A percentile compares a stretch with the other conserved stretches of the same genome.
Conservation (phyloP, 2,113 vertebrate species). For the Fregata magnificens region DNA sequence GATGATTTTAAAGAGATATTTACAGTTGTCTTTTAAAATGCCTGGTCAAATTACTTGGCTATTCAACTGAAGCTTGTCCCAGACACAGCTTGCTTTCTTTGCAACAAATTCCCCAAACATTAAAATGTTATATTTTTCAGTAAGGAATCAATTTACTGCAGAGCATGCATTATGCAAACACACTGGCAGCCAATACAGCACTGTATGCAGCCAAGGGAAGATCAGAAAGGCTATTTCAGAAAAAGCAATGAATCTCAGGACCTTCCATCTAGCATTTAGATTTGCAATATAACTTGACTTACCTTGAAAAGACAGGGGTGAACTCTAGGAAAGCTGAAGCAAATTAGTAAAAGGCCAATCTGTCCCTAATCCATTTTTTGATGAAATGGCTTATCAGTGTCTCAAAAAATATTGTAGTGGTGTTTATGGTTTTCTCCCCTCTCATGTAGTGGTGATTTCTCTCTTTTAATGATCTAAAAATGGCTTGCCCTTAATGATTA, state of each 20-base stretch:
- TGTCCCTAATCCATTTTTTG: not conserved
- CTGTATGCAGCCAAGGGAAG: not conserved
- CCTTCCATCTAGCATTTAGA: not conserved
- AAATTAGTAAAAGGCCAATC: not conserved
- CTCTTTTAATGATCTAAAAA: not conserved
- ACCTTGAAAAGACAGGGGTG: not conserved
- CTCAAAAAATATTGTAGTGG: not conserved
- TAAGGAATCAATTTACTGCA: not conserved
- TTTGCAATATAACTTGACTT: not conserved
- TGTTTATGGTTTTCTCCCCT: not conserved
- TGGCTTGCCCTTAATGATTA: not conserved
- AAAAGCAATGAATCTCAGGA: not conserved
- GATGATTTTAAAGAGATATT: not conserved
- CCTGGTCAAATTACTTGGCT: not conserved
- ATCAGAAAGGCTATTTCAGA: not conserved
- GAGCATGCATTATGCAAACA: not conserved
- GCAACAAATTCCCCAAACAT: not conserved
- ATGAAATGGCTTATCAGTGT: not conserved
- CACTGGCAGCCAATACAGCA: not conserved
- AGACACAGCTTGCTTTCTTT: not conserved
- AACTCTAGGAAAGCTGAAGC: not conserved
- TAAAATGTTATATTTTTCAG: not conserved
- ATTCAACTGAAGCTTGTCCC: not conserved
- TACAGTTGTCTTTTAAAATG: not conserved
- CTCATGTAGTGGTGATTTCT: not conserved